Evolutionary conservation across 2,113 vertebrate species (phyloP).

Genomic region (Tragelaphus buxtoni): DNA sequence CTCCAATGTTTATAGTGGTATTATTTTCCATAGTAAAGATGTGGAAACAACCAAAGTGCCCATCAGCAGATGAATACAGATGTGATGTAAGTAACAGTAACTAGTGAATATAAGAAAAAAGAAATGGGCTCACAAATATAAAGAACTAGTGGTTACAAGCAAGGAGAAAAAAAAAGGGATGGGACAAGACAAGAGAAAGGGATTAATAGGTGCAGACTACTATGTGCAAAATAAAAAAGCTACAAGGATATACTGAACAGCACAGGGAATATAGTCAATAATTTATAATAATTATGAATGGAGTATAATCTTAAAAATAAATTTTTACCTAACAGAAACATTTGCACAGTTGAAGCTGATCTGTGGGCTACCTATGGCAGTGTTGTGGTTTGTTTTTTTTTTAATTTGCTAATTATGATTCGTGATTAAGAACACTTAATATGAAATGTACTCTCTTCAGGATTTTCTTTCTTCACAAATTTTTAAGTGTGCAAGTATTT

Average conservation of each 20-base stretch:
- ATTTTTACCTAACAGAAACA: neutral
- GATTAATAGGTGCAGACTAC: neutral
- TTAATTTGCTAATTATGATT: neutral
- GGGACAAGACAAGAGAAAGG: neutral
- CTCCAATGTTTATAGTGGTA: neutral
- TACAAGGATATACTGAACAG: neutral
- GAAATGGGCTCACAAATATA: neutral
- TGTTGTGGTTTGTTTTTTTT: neutral
- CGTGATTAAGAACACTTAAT: neutral
- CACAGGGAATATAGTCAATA: neutral
- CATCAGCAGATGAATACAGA: neutral
- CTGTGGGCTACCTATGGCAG: neutral
- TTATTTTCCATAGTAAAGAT: neutral
- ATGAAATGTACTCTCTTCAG: neutral
- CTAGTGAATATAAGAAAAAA: neutral
- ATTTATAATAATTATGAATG: neutral
- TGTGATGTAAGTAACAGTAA: neutral
- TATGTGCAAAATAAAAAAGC: neutral
- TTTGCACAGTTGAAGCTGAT: neutral
- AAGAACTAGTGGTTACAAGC: neutral
- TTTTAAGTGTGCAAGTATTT: neutral
- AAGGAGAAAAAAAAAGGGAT: too few species aligned
- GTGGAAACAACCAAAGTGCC: neutral
- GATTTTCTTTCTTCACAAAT: neutral
- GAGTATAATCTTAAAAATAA: neutral